phyloP scores from a whole-genome alignment of 1,140 invertebrate genomes.

The Anastatus disparis region DNA sequence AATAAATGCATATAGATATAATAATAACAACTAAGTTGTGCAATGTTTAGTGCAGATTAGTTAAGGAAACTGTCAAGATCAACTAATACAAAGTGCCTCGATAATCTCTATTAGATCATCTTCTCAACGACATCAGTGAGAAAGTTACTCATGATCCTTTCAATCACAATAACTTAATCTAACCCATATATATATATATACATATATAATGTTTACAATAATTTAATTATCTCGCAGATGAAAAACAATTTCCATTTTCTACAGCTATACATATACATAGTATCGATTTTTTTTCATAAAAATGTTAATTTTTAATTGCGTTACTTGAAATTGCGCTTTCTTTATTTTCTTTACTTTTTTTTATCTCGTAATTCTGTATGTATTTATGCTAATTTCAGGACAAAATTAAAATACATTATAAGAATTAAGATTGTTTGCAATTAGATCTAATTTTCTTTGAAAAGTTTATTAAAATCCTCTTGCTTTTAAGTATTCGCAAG shows the following conservation, averaged over 20 bases:
- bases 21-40: conserved; percentile 28
- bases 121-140: too few relatives aligned
- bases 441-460: too few relatives aligned
- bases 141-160: too few relatives aligned
- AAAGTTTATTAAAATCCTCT: too few relatives aligned
- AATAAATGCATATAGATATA: conserved; percentile 9
- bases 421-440: too few relatives aligned
- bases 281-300: conserved; percentile 21
- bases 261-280: too few relatives aligned
- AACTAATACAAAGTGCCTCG: conserved; percentile 3
- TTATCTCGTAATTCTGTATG: neutral
- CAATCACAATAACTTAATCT: too few relatives aligned
- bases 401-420: neutral
- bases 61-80: conserved; percentile 15
- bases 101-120: conserved; percentile 29
- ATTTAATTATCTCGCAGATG: too few relatives aligned
- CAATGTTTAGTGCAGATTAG: neutral
- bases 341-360: neutral
- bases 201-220: too few relatives aligned
- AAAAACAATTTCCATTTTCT: too few relatives aligned
- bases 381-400: conserved; percentile 25
- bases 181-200: too few relatives aligned
- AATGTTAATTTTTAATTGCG: conserved; percentile 13
- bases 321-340: neutral
- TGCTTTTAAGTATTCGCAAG: too few relatives aligned